A percentile compares a stretch with the other conserved stretches of the same genome.
Conservation (phyloP, 2,797 vertebrate genomes). For the Cichlasoma orientale region DNA sequence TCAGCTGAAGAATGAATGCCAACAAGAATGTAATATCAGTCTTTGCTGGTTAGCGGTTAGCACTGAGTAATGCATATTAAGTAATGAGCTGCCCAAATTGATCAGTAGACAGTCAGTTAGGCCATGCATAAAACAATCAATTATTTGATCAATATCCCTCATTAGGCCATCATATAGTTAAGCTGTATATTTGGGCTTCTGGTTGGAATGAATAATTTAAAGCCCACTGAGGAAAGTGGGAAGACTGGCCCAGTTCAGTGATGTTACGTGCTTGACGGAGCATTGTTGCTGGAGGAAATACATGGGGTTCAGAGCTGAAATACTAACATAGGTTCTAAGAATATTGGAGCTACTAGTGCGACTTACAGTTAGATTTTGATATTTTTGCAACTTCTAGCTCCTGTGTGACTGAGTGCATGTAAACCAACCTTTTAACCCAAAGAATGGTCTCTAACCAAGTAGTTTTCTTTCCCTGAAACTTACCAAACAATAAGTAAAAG, state of each 20-base stretch:
- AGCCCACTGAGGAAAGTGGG: constrained; percentile 49
- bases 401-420: background rate
- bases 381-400: background rate
- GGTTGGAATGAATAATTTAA: constrained; percentile 78
- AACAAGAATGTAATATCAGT: constrained; percentile 15
- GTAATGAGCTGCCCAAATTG: constrained; percentile 81
- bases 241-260: constrained; percentile 35
- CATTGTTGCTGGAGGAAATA: constrained; percentile 8
- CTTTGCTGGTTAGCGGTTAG: constrained; percentile 63
- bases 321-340: background rate
- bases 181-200: constrained; percentile 66
- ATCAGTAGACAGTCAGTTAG: constrained; percentile 80
- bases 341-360: background rate
- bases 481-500: background rate
- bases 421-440: background rate
- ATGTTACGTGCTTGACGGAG: constrained; percentile 35
- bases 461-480: background rate
- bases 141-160: constrained; percentile 83
- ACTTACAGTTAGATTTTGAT: background rate
- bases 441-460: too few species aligned
- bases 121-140: constrained; percentile 83
- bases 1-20: background rate
- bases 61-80: constrained; percentile 83
- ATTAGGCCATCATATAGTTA: constrained; percentile 81
- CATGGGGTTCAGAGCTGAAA: background rate